Conservation (phyloP, 2,888 invertebrate species). For the Aethes cnicana region DNA sequence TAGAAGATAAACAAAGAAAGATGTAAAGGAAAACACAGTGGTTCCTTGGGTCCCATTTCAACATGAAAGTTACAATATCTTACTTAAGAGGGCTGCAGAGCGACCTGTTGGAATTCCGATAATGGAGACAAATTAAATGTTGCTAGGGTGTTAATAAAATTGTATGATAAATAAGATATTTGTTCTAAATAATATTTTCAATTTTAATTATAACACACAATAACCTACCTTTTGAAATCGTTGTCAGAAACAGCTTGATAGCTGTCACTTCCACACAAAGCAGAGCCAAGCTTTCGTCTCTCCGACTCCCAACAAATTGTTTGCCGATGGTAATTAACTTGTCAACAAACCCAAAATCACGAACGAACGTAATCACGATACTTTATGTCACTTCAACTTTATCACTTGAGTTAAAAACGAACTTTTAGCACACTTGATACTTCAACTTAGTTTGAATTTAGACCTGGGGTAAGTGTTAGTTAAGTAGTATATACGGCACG, state of each 20-base stretch:
- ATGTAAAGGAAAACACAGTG: background rate
- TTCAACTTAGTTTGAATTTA: no score
- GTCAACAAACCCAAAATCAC: constrained; percentile 47
- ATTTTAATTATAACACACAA: no score
- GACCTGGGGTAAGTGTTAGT: no score
- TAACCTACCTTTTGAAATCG: constrained; percentile 22
- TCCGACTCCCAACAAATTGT: constrained; percentile 31
- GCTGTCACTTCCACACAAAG: constrained; percentile 17
- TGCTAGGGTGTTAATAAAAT: no score
- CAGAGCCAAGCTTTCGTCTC: constrained; percentile 49
- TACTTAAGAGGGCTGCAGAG: background rate
- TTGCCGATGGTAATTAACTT: constrained; percentile 38
- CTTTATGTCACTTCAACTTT: constrained; percentile 53
- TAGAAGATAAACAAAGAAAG: background rate
- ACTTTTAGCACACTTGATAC: constrained; percentile 64
- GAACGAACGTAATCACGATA: constrained; percentile 51
- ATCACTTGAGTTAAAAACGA: constrained; percentile 49
- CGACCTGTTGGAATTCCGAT: constrained; percentile 22
- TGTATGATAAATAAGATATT: no score
- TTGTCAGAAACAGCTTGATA: constrained; percentile 22
- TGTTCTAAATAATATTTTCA: no score
- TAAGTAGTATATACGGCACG: constrained; percentile 66
- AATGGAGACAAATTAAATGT: background rate
- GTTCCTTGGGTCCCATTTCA: background rate
- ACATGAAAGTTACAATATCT: background rate